Evolutionary conservation across 2,797 vertebrate genomes (phyloP).

Genomic region (Silurus lanzhouensis): DNA sequence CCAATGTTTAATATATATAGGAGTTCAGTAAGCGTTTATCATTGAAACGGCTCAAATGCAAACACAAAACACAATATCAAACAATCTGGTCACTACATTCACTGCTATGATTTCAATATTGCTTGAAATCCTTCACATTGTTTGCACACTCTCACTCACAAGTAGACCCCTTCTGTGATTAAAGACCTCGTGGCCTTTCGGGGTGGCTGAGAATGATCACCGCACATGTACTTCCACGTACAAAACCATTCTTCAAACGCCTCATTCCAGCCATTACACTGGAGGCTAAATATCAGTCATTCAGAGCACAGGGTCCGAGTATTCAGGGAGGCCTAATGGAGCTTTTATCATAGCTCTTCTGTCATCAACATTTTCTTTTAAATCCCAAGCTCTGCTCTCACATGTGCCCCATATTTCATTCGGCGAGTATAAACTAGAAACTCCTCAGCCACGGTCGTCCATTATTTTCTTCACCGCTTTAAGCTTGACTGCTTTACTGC

Average conservation of each 20-base stretch:
- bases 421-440: not conserved
- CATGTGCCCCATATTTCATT: constrained; percentile 3
- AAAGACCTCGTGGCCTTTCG: constrained; percentile 37
- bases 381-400: constrained; percentile 25
- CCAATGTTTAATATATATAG: not conserved
- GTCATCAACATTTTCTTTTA: constrained; percentile 37
- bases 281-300: constrained; percentile 47
- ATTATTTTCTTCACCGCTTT: not conserved
- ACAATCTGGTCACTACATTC: not conserved
- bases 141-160: constrained; percentile 7
- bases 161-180: constrained; percentile 35
- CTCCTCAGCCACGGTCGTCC: not conserved
- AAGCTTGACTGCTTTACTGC: constrained; percentile 23
- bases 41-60: not conserved
- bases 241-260: constrained; percentile 36
- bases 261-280: constrained; percentile 43
- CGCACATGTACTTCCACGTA: constrained; percentile 3
- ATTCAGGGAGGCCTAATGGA: constrained; percentile 32
- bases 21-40: not conserved
- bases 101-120: not conserved
- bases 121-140: too few species aligned
- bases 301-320: constrained; percentile 13
- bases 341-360: constrained; percentile 26
- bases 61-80: not conserved
- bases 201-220: constrained; percentile 41